A percentile compares a stretch with the other conserved stretches of the same genome.
Evolutionary conservation across 2,888 invertebrate species (phyloP).

Genomic region (Ornithoptera alexandrae): DNA sequence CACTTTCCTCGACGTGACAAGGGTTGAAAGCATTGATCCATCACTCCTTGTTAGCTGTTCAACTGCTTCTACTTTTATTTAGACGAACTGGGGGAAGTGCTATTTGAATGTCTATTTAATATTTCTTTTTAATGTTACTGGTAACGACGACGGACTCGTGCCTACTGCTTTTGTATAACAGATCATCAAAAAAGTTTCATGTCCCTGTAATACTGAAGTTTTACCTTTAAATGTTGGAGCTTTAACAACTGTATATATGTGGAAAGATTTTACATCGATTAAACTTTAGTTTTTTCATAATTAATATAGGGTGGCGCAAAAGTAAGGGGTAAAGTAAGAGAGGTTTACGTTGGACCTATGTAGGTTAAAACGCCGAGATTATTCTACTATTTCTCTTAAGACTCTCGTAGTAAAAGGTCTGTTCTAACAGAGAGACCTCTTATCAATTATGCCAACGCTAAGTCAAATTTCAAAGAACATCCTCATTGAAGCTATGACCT

Average conservation of each 20-base stretch:
- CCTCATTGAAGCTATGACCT: not conserved
- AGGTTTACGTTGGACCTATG: too few species aligned
- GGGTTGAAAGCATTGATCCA: conserved; percentile 28
- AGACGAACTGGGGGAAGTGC: conserved; percentile 5
- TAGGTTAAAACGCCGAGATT: too few species aligned
- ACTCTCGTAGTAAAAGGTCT: too few species aligned
- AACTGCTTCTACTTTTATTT: conserved; percentile 17
- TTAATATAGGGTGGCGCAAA: too few species aligned
- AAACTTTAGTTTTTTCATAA: too few species aligned
- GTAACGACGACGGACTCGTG: too few species aligned
- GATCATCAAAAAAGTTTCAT: not conserved
- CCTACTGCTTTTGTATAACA: not conserved
- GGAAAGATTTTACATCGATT: too few species aligned
- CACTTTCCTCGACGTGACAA: conserved; percentile 28
- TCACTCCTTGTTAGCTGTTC: conserved; percentile 20
- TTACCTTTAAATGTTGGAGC: too few species aligned
- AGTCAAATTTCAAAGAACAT: not conserved
- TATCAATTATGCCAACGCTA: not conserved
- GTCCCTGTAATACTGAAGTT: too few species aligned
- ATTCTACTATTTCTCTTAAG: too few species aligned
- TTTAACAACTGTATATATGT: too few species aligned
- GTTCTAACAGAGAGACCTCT: not conserved
- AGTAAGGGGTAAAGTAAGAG: too few species aligned
- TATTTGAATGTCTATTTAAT: not conserved
- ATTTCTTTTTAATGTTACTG: not conserved